phyloP scores from a whole-genome alignment of 1,140 invertebrate genomes.

The Drosophila bocqueti region DNA sequence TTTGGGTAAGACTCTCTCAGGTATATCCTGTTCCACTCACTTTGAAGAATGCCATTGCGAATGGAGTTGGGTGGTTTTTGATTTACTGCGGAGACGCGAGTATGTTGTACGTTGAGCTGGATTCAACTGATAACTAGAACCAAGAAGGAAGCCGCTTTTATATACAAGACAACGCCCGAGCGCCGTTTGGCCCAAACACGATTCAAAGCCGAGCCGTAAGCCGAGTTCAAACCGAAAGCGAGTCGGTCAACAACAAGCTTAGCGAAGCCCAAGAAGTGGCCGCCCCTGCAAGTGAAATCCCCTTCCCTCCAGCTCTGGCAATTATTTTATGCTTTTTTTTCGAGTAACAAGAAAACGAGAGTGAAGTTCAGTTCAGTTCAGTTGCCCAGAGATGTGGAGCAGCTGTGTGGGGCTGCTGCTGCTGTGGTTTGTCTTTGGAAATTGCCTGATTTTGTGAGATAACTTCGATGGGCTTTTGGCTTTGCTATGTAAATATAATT shows the following conservation, averaged over 20 bases:
- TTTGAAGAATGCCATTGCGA: slow-evolving; percentile 84
- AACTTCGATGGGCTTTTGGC: slow-evolving; percentile 26
- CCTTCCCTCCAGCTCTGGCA: slow-evolving; percentile 41
- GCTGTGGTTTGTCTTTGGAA: slow-evolving; percentile 59
- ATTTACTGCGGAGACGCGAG: slow-evolving; percentile 49
- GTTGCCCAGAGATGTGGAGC: slow-evolving; percentile 43
- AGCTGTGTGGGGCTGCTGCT: slow-evolving; percentile 12
- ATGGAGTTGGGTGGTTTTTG: slow-evolving; percentile 23
- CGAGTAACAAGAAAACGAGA: slow-evolving; percentile 73
- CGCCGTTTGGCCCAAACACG: slow-evolving; percentile 47
- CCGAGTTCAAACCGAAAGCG: slow-evolving; percentile 54
- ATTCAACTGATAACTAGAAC: slow-evolving; percentile 85
- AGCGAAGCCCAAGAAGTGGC: slow-evolving; percentile 73
- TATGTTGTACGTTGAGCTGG: slow-evolving; percentile 75
- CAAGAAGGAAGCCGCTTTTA: slow-evolving; percentile 85
- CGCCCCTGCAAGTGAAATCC: slow-evolving; percentile 19
- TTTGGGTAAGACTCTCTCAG: neutral
- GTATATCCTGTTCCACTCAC: slow-evolving; percentile 70
- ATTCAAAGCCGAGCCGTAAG: slow-evolving; percentile 37
- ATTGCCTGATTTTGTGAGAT: slow-evolving; percentile 57
- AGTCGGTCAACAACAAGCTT: slow-evolving; percentile 52
- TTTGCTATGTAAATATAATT: slow-evolving; percentile 35
- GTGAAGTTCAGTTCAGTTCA: slow-evolving; percentile 74
- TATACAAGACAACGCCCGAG: slow-evolving; percentile 84
- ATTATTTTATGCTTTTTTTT: slow-evolving; percentile 72